A percentile compares a stretch with the other conserved stretches of the same genome.
phyloP scores from a whole-genome alignment of 2,888 invertebrate species.

The Ephialtes manifestator region DNA sequence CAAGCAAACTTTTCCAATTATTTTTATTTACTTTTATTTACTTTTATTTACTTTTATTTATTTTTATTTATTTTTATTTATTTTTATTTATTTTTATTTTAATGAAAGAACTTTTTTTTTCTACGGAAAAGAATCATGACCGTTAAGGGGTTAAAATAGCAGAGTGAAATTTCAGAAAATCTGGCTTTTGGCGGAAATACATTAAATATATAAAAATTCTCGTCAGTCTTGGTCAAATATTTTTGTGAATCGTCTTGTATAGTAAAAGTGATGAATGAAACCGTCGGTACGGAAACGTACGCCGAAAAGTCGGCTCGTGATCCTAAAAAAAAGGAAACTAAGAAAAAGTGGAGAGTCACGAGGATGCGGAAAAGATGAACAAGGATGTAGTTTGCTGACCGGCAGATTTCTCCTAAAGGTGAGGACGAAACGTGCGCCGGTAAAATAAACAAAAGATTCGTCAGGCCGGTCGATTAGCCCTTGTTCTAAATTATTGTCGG shows the following conservation, averaged over 20 bases:
- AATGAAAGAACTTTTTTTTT: too few relatives aligned
- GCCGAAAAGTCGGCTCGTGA: slow-evolving; percentile 17
- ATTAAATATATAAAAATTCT: background rate
- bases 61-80: too few relatives aligned
- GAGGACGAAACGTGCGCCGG: slow-evolving; percentile 61
- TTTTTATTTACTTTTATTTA: too few relatives aligned
- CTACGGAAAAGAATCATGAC: too few relatives aligned
- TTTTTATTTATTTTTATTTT: too few relatives aligned
- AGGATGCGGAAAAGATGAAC: slow-evolving; percentile 2
- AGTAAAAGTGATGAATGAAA: slow-evolving; percentile 45
- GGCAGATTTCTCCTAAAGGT: background rate
- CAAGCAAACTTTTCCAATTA: too few relatives aligned
- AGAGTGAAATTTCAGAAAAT: too few relatives aligned
- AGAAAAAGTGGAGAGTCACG: slow-evolving; percentile 51
- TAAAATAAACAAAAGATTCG: slow-evolving; percentile 71
- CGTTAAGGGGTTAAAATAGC: too few relatives aligned
- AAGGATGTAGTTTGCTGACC: background rate
- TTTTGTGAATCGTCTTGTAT: background rate
- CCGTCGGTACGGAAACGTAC: background rate
- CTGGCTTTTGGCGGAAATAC: background rate
- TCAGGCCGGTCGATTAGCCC: slow-evolving; percentile 71
- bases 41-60: too few relatives aligned
- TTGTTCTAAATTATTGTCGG: slow-evolving; percentile 70
- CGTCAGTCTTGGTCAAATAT: background rate
- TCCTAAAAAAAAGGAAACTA: background rate